Percentiles rank a stretch among this genome's conserved stretches.
These are phyloP conservation scores for Coregonus clupeaformis DNA, from an alignment of 2,113 vertebrate genomes.

Conservation along the genomic window DNA sequence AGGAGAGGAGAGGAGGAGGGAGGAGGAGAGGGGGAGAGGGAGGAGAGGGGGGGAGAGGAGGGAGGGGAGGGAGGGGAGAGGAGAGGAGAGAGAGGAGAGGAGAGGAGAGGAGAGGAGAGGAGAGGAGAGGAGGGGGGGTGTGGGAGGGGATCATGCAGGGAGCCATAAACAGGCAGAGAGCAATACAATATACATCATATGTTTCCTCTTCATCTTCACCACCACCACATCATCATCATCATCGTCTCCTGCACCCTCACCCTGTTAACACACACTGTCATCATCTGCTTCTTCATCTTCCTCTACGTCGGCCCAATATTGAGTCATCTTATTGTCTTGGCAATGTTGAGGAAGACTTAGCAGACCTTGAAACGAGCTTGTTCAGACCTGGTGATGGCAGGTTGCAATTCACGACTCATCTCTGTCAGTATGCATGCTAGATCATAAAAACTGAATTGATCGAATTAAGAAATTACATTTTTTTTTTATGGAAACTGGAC, in stretches of 20 bases:
- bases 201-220: not conserved
- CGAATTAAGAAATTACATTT: too few species aligned
- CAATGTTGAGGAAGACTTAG: too few species aligned
- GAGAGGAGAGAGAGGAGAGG: conserved; percentile 20
- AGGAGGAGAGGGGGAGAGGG: not conserved
- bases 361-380: too few species aligned
- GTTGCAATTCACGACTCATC: too few species aligned
- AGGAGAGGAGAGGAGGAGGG: conserved; percentile 3
- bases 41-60: conserved; percentile 21
- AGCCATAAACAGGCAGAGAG: conserved; percentile 25
- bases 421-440: too few species aligned
- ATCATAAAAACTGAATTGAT: too few species aligned
- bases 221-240: not conserved
- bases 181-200: not conserved
- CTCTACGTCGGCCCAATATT: too few species aligned
- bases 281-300: not conserved
- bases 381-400: too few species aligned
- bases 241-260: not conserved
- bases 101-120: conserved; percentile 18
- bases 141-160: too few species aligned
- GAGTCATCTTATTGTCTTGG: too few species aligned
- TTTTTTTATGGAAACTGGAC: too few species aligned
- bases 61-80: conserved; percentile 16
- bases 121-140: not conserved
- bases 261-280: too few species aligned